Base-by-base conservation (phyloP, 2,888 invertebrate species). In the Myopa testacea region DNA sequence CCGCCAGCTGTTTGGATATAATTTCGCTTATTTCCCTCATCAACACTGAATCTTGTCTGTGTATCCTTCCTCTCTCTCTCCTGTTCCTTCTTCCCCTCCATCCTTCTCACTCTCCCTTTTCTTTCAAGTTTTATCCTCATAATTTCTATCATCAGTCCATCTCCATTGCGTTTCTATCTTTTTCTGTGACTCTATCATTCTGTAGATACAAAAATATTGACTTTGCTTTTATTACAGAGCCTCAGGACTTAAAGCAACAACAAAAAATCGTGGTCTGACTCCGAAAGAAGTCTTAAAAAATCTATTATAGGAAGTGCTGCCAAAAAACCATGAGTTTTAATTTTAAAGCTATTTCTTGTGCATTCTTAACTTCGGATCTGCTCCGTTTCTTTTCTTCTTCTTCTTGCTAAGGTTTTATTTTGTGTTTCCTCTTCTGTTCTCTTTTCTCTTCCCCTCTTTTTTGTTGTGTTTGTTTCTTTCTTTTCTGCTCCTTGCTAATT, bases 401-500 rank as follows among this genome's bases (percentile, higher is more conserved):
- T 38, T 37, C 8, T 65, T 7, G 4, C 65, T 37, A 34, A 1
- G 26, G 34, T 10, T 34, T 4, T 69, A 12, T 45, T 52, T 45
- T 4, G n/a, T 38, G 1, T 45, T 45, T 58, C 6, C 3, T 50
- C 45, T n/a, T 63, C n/a, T 26, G 4, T 50, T 63, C 34, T 12
- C 45, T 45, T 50, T 5, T 40, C 45, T 40, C 26, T 26, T 26
- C 19, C 4, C 26, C 10, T 3, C 12, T 10, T 5, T 37, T 34
- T n/a, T 55, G 3, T 16, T 12, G 26, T 74, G 26, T 72, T 14
- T 68, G 52, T 12, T 50, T 69, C 37, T 3, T 4, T 5, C 60
- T 45, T 50, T 62, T n/a, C 52, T 50, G 50, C 62, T 45, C 45
- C 10, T 45, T 75, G 55, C 74, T 78, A 60, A 69, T 74, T 69